Percentiles rank a stretch among this genome's conserved stretches.
These are phyloP conservation scores for Elgaria multicarinata DNA, from an alignment of 2,113 vertebrate genomes.

Conservation along the genomic window DNA sequence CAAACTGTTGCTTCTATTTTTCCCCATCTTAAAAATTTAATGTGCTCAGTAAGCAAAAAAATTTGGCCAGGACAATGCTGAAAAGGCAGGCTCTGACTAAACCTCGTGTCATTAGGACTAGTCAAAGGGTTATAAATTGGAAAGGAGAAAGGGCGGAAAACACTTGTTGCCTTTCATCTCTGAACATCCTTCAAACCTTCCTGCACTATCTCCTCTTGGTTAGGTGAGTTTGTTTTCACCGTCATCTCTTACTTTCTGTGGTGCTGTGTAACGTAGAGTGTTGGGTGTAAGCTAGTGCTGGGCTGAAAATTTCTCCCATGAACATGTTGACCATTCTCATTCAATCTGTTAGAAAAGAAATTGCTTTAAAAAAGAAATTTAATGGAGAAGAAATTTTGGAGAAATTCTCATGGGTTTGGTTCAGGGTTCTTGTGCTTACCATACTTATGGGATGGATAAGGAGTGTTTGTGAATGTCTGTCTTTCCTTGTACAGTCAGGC, in stretches of 20 bases:
- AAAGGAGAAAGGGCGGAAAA: conserved; percentile 17
- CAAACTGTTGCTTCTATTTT: conserved; percentile 55
- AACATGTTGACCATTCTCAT: no score
- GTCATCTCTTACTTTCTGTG: background rate
- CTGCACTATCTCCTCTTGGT: conserved; percentile 8
- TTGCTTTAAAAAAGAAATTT: no score
- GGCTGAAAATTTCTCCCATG: no score
- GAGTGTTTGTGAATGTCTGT: no score
- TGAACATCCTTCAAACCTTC: conserved; percentile 15
- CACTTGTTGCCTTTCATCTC: conserved; percentile 9
- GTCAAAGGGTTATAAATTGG: conserved; percentile 57
- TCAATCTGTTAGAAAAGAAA: no score
- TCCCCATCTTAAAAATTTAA: conserved; percentile 49
- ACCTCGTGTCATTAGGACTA: conserved; percentile 21
- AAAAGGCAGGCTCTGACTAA: conserved; percentile 34
- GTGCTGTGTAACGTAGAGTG: background rate
- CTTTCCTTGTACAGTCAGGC: no score
- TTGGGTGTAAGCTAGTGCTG: no score
- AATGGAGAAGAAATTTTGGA: no score
- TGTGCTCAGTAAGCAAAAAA: conserved; percentile 72
- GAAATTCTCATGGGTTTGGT: no score
- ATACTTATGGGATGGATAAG: no score
- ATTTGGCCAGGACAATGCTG: conserved; percentile 18
- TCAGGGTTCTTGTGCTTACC: no score
- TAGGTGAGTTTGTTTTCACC: conserved; percentile 58